phyloP scores from a whole-genome alignment of 2,797 vertebrate genomes.

The Danio kyathit region DNA sequence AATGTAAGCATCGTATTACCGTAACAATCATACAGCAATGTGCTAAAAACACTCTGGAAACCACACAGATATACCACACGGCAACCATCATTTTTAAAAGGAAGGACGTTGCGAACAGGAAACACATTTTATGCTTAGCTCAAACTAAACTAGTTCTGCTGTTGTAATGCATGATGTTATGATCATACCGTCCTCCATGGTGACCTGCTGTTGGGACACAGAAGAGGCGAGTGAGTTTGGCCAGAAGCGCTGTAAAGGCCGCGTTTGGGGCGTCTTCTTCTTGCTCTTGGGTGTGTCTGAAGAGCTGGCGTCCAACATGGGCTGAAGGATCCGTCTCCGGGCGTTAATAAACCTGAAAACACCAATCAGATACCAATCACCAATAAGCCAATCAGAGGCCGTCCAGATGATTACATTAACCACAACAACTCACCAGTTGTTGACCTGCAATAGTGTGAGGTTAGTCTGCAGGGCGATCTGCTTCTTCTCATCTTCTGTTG shows the following conservation, averaged over 20 bases:
- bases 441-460: conserved; percentile 87
- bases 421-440: conserved; percentile 82
- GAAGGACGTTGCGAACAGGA: too few relatives aligned
- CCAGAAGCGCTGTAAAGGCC: conserved; percentile 90
- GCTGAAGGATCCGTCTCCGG: conserved; percentile 88
- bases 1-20: not conserved
- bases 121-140: too few relatives aligned
- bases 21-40: not conserved
- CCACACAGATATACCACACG: not conserved
- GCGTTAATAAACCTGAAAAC: conserved; percentile 88
- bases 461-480: conserved; percentile 89
- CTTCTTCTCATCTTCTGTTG: conserved; percentile 89
- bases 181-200: conserved; percentile 84
- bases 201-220: conserved; percentile 79
- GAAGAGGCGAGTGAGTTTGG: conserved; percentile 88
- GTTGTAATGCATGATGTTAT: not conserved
- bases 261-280: conserved; percentile 88
- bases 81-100: not conserved
- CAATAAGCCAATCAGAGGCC: conserved; percentile 18
- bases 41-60: not conserved
- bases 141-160: not conserved
- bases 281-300: conserved; percentile 87
- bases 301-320: conserved; percentile 89
- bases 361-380: not conserved
- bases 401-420: not conserved